phyloP scores from a whole-genome alignment of 2,113 vertebrate genomes.

The Prinia subflava region DNA sequence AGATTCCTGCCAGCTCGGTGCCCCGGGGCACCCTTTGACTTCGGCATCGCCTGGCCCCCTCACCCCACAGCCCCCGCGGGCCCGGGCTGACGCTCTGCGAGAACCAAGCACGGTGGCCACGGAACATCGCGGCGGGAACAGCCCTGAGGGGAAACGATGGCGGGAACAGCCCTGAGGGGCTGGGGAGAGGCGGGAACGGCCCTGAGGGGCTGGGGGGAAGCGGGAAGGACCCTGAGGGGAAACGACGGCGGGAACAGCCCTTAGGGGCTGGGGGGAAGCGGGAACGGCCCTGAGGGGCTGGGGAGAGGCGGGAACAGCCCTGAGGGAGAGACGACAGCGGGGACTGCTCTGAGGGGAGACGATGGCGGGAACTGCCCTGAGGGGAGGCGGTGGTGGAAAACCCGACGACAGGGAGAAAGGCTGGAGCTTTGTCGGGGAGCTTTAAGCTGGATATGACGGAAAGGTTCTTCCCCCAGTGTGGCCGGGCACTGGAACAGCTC shows the following conservation, averaged over 20 bases:
- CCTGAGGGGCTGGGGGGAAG: background rate
- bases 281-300: background rate
- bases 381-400: background rate
- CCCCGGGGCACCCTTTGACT: too few relatives aligned
- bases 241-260: too few relatives aligned
- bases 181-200: background rate
- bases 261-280: background rate
- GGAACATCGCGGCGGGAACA: slow-evolving; percentile 55
- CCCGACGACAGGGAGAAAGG: background rate
- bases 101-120: slow-evolving; percentile 68
- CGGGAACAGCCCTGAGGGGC: background rate
- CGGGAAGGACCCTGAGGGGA: background rate
- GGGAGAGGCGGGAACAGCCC: background rate
- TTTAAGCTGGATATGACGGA: background rate
- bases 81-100: slow-evolving; percentile 65
- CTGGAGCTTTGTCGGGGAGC: too few relatives aligned
- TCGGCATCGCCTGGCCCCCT: background rate
- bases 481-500: background rate
- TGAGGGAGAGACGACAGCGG: background rate
- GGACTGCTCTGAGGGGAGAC: background rate
- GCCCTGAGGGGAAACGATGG: background rate
- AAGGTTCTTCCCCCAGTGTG: background rate
- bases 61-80: slow-evolving; percentile 72
- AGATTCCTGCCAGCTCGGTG: background rate
- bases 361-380: background rate